Conservation (phyloP, 1,140 invertebrate genomes). For the Tribolium madens region DNA sequence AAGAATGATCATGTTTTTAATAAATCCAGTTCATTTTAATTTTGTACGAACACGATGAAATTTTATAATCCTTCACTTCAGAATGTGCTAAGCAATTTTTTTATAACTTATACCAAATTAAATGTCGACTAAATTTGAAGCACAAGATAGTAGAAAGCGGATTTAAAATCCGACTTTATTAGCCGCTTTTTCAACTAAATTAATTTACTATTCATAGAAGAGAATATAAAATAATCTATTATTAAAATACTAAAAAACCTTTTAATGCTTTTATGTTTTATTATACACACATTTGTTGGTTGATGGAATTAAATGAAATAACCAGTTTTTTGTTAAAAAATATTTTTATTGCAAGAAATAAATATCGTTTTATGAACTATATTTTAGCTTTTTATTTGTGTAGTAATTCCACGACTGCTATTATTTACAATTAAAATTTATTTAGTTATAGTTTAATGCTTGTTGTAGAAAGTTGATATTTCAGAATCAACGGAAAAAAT, state of each 20-base stretch:
- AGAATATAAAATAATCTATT: too few relatives aligned
- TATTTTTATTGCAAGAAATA: too few relatives aligned
- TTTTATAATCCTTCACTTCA: too few relatives aligned
- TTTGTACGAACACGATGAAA: background rate
- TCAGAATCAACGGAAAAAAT: constrained; percentile 28
- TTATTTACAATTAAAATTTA: too few relatives aligned
- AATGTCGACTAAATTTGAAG: background rate
- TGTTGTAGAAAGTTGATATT: background rate
- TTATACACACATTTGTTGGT: too few relatives aligned
- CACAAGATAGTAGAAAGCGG: background rate
- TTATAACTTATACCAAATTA: background rate
- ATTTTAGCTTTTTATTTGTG: too few relatives aligned
- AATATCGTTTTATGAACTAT: too few relatives aligned
- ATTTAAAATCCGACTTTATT: background rate
- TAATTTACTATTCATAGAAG: background rate
- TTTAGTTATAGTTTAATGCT: background rate
- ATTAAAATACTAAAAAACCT: too few relatives aligned
- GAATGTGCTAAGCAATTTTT: background rate
- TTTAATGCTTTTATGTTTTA: too few relatives aligned
- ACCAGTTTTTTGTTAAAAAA: too few relatives aligned
- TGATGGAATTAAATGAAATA: too few relatives aligned
- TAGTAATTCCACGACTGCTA: too few relatives aligned
- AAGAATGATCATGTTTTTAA: background rate
- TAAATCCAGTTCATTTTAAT: background rate
- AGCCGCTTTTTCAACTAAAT: background rate